phyloP scores from a whole-genome alignment of 2,113 vertebrate species.

The Meles meles region DNA sequence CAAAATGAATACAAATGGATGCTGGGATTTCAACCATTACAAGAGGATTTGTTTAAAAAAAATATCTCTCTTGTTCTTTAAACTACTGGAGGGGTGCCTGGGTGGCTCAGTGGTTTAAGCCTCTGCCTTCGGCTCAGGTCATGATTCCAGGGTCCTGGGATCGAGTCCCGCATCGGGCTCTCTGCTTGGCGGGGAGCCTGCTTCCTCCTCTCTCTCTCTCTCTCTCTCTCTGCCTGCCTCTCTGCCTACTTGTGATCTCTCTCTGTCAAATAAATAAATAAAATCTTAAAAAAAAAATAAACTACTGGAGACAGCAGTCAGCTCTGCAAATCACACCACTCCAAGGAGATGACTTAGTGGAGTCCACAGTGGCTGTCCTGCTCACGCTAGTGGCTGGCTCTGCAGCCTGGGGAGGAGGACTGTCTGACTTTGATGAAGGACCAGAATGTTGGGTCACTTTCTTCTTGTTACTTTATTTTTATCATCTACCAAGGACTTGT shows the following conservation, averaged over 20 bases:
- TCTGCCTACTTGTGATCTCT: too few relatives aligned
- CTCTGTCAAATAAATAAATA: too few relatives aligned
- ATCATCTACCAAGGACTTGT: not conserved
- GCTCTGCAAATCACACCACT: not conserved
- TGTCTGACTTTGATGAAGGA: not conserved
- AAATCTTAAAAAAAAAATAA: too few relatives aligned
- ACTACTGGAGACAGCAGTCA: not conserved
- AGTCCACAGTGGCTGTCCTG: not conserved
- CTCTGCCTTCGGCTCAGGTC: too few relatives aligned
- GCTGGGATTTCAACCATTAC: constrained; percentile 33
- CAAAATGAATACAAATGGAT: constrained; percentile 46
- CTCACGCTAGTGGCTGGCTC: not conserved
- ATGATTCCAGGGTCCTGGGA: too few relatives aligned
- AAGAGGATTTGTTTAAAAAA: constrained; percentile 33
- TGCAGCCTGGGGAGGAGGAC: not conserved
- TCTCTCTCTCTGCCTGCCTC: too few relatives aligned
- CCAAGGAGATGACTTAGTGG: not conserved
- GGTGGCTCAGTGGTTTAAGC: too few relatives aligned
- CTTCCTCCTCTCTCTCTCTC: too few relatives aligned
- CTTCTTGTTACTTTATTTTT: constrained; percentile 14
- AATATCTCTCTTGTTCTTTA: not conserved
- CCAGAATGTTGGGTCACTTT: not conserved
- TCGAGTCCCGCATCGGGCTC: too few relatives aligned
- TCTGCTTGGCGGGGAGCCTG: too few relatives aligned
- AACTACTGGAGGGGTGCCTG: not conserved